These are phyloP conservation scores for Lordiphosa fenestrarum DNA, from an alignment of 2,888 invertebrate genomes.

Conservation along the genomic window DNA sequence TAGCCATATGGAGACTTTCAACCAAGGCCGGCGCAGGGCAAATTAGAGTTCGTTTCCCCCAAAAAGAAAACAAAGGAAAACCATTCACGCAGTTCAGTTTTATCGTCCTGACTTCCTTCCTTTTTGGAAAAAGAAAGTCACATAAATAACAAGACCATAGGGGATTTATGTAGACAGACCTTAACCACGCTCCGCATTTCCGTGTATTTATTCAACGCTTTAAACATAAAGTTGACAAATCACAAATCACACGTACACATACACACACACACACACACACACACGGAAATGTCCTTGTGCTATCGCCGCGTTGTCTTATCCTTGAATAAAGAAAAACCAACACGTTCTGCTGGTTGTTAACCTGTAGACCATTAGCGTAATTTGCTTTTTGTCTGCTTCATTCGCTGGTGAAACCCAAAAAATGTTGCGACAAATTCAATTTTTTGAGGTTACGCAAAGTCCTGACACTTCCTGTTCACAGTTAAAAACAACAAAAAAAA, in stretches of 20 bases:
- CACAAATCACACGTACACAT: conserved; percentile 24
- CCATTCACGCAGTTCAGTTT: conserved; percentile 39
- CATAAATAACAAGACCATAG: conserved; percentile 53
- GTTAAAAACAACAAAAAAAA: neutral
- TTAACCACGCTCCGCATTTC: conserved; percentile 3
- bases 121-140: conserved; percentile 24
- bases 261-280: conserved; percentile 12
- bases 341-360: conserved; percentile 49
- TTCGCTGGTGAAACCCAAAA: conserved; percentile 46
- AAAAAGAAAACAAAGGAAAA: conserved; percentile 14
- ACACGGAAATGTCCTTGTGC: conserved; percentile 23
- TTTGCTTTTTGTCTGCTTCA: conserved; percentile 53
- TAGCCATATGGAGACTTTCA: no score
- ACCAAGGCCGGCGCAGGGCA: conserved; percentile 8
- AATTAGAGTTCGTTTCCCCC: conserved; percentile 44
- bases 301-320: conserved; percentile 18
- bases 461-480: conserved; percentile 24
- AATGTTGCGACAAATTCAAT: conserved; percentile 58
- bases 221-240: conserved; percentile 41
- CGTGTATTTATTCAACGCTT: conserved; percentile 16
- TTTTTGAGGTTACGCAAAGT: conserved; percentile 29
- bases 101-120: conserved; percentile 64
- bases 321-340: conserved; percentile 48
- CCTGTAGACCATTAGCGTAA: conserved; percentile 68
- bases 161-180: conserved; percentile 11